Evolutionary conservation across 2,797 vertebrate species (phyloP).

Genomic region (Cheirogaleus major): DNA sequence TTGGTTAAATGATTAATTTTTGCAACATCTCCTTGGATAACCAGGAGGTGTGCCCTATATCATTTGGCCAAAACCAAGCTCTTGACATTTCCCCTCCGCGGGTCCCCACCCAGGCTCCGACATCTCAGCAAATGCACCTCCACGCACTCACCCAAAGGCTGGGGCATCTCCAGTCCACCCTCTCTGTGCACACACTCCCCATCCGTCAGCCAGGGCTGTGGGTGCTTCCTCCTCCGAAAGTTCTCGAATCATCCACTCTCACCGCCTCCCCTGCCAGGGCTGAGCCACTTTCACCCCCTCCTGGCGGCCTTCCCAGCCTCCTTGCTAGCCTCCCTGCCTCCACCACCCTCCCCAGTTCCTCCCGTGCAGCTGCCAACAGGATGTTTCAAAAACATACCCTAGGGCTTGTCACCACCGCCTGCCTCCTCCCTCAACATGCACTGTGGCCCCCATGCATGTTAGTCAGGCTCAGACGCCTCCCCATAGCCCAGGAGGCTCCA

Average conservation of each 20-base stretch:
- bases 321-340: background rate
- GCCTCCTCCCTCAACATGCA: background rate
- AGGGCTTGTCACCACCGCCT: background rate
- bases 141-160: background rate
- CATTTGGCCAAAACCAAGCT: constrained; percentile 15
- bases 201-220: background rate
- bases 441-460: background rate
- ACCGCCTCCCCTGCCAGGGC: background rate
- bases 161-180: fast-evolving
- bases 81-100: background rate
- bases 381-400: background rate
- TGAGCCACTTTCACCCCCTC: background rate
- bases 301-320: background rate
- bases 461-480: background rate
- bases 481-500: background rate
- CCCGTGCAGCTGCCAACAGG: background rate
- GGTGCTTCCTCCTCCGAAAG: background rate
- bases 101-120: background rate
- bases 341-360: background rate
- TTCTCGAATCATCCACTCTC: background rate
- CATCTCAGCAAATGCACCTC: background rate
- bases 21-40: background rate
- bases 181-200: background rate
- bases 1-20: background rate
- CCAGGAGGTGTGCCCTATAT: background rate